phyloP scores from a whole-genome alignment of 1,140 invertebrate genomes.

The Lutraria rhynchaena region DNA sequence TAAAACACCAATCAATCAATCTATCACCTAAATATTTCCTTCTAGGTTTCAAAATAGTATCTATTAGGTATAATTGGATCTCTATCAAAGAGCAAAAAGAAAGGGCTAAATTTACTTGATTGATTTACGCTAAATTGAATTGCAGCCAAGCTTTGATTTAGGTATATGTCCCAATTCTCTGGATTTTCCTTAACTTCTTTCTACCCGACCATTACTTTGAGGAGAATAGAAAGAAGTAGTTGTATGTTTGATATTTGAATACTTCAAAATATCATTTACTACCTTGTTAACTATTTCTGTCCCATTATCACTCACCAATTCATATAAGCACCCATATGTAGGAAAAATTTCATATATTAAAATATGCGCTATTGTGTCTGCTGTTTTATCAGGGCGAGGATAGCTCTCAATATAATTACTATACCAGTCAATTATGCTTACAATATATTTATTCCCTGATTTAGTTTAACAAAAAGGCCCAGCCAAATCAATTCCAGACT shows the following conservation, averaged over 20 bases:
- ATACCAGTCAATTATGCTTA: too few relatives aligned
- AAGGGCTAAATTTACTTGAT: too few relatives aligned
- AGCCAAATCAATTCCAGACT: slow-evolving; percentile 57
- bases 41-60: slow-evolving; percentile 47
- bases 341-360: slow-evolving; percentile 64
- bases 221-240: too few relatives aligned
- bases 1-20: too few relatives aligned
- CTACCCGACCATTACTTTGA: slow-evolving; percentile 39
- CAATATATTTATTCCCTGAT: slow-evolving; percentile 37
- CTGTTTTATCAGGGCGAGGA: slow-evolving; percentile 28
- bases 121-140: too few relatives aligned
- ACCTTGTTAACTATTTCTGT: slow-evolving; percentile 56
- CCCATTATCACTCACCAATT: slow-evolving; percentile 60
- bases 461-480: slow-evolving; percentile 56
- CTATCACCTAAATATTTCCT: slow-evolving; percentile 41
- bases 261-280: slow-evolving; percentile 18
- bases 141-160: slow-evolving; percentile 58
- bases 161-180: slow-evolving; percentile 62
- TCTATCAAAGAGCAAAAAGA: too few relatives aligned
- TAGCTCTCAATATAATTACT: too few relatives aligned
- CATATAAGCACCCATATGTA: slow-evolving; percentile 34
- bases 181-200: slow-evolving; percentile 20
- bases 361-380: slow-evolving; percentile 49
- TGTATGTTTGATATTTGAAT: slow-evolving; percentile 36
- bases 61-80: slow-evolving; percentile 40